A percentile compares a stretch with the other conserved stretches of the same genome.
Evolutionary conservation across 2,888 invertebrate species (phyloP).

Genomic region (Diplolepis rosae): DNA sequence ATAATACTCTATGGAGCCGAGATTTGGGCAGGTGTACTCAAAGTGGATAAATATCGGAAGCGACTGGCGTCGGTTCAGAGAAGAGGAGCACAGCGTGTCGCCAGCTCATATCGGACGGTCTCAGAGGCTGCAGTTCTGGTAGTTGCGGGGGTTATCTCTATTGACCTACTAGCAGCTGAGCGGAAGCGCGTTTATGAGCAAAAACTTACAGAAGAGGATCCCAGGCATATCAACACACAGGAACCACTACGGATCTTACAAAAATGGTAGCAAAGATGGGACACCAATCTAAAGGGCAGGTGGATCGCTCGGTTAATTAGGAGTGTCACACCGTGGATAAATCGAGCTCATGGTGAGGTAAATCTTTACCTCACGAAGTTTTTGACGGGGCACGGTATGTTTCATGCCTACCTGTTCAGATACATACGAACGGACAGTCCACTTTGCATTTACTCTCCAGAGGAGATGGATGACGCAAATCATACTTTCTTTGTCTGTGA

Average conservation of each 20-base stretch:
- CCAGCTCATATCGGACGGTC: too few relatives aligned
- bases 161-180: too few relatives aligned
- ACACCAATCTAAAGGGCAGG: slow-evolving; percentile 22
- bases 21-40: too few relatives aligned
- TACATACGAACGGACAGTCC: slow-evolving; percentile 1
- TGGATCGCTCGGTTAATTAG: slow-evolving; percentile 41
- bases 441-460: slow-evolving; percentile 26
- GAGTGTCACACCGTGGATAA: slow-evolving; percentile 31
- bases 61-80: too few relatives aligned
- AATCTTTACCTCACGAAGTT: slow-evolving; percentile 44
- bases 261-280: slow-evolving; percentile 43
- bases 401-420: slow-evolving; percentile 37
- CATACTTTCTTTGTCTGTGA: too few relatives aligned
- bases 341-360: slow-evolving; percentile 43
- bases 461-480: slow-evolving; percentile 35
- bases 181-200: slow-evolving; percentile 3
- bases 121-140: too few relatives aligned
- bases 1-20: too few relatives aligned
- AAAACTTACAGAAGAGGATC: neutral
- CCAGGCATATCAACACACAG: neutral
- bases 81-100: too few relatives aligned
- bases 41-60: too few relatives aligned
- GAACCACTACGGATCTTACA: slow-evolving; percentile 1
- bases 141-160: too few relatives aligned
- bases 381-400: slow-evolving; percentile 45